Evolutionary conservation across 1,140 invertebrate species (phyloP), one percentile per base, ranked within the genome.

Genomic region (Pseudomyrmex concolor): DNA sequence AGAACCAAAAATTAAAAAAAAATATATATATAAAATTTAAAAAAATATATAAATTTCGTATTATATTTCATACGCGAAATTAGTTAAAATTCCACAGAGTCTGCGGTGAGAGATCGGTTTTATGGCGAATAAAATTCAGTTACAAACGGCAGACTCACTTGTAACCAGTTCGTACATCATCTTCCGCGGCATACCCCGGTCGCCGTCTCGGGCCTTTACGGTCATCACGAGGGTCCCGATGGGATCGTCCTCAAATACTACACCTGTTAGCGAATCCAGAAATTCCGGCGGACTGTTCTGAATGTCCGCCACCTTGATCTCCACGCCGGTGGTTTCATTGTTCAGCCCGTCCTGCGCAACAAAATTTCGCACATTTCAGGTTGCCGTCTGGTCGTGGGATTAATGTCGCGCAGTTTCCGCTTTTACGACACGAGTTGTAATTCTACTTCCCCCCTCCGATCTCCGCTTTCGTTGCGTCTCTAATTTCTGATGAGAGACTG

Each of bases 251-350:
- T 98, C 98, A 25, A 95, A 94, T n/a, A 98, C 95, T 45, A 98
- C 95, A 0, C 96, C 97, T 9, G 97, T 97, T 34, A 98, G 94
- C 0, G 97, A 96, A 2, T 97, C 97, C 43, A 96, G 95, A 93
- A 98, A 98, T 54, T 97, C 95, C 0, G 97, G 97, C 1, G 97
- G 97, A 34, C 95, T 96, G 90, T 98, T 97, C 93, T 98, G 97
- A 13, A 98, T 96, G 92, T 98, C 97, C 62, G 96, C 95, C 0
- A 98, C 96, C 82, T 96, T 96, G 19, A 98, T 96, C 90, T 97
- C 96, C 8, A 98, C 96, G 12, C 95, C 95, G 0, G 97, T 96
- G 1, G 95, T 96, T 0, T 96, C 96, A 81, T 96, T 96, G 87
- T 97, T 96, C 7, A 94, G 94, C 0, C 97, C 98, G 93, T 98